Conservation (phyloP, 2,113 vertebrate genomes). For the Lophochroa leadbeateri region DNA sequence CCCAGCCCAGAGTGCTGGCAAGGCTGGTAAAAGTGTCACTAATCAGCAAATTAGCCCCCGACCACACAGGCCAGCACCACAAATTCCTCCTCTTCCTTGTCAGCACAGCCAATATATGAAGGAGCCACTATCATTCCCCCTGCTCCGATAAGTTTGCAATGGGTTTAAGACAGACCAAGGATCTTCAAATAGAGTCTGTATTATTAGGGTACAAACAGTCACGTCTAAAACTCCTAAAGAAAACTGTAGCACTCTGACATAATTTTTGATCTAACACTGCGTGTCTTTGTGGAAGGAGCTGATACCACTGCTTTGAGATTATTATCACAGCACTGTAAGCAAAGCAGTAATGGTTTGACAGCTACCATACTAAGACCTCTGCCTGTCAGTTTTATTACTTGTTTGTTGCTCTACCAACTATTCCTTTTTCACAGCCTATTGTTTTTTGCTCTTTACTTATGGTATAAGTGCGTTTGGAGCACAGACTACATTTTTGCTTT, state of each 20-base stretch:
- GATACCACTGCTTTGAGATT: background rate
- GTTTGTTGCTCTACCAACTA: background rate
- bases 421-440: background rate
- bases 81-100: background rate
- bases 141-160: background rate
- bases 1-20: constrained; percentile 10
- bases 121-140: background rate
- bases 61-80: background rate
- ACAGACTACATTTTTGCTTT: background rate
- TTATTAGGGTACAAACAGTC: background rate
- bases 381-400: background rate
- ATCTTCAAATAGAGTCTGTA: background rate
- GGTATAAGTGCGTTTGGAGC: background rate
- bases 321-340: background rate
- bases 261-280: background rate
- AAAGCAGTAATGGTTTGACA: background rate
- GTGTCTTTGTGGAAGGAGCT: background rate
- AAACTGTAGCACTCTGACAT: background rate
- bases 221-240: background rate
- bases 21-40: constrained; percentile 25
- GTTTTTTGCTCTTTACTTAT: background rate
- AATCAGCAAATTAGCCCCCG: background rate
- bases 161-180: background rate
- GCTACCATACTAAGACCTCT: background rate
- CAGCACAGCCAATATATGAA: rapidly evolving